These are phyloP conservation scores for Lates calcarifer DNA, from an alignment of 2,113 vertebrate species.

Conservation along the genomic window DNA sequence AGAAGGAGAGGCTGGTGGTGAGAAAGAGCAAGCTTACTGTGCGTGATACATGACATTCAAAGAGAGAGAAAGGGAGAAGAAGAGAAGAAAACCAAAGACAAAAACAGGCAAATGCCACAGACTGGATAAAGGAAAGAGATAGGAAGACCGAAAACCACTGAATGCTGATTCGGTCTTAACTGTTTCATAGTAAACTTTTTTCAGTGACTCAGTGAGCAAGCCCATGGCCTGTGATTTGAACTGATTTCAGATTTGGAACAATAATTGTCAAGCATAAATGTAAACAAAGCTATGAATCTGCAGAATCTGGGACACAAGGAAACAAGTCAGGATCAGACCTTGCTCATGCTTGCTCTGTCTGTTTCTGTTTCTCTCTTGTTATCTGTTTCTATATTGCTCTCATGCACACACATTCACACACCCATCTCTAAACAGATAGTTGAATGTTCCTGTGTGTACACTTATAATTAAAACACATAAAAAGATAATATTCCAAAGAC, in stretches of 20 bases:
- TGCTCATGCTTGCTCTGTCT: neutral
- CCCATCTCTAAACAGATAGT: neutral
- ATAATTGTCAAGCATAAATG: neutral
- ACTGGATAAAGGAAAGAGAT: neutral
- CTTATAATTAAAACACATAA: slow-evolving; percentile 15
- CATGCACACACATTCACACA: neutral
- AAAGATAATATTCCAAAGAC: slow-evolving; percentile 13
- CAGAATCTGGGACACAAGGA: slow-evolving; percentile 23
- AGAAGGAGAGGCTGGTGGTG: slow-evolving; percentile 13
- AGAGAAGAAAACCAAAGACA: neutral
- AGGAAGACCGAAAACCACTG: slow-evolving; percentile 10
- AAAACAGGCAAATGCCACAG: neutral
- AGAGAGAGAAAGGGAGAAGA: neutral
- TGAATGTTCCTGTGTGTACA: neutral
- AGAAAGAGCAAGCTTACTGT: slow-evolving; percentile 8
- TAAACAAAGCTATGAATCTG: slow-evolving; percentile 23
- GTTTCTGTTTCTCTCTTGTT: neutral
- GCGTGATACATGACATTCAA: slow-evolving; percentile 40
- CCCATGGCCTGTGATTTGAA: neutral
- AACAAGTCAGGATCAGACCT: slow-evolving; percentile 4
- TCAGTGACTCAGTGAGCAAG: neutral
- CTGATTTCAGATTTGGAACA: slow-evolving; percentile 1
- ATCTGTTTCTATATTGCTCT: neutral
- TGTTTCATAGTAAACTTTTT: neutral
- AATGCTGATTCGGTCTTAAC: slow-evolving; percentile 13